Conservation (phyloP, 2,113 vertebrate genomes). For the Sturnira hondurensis region DNA sequence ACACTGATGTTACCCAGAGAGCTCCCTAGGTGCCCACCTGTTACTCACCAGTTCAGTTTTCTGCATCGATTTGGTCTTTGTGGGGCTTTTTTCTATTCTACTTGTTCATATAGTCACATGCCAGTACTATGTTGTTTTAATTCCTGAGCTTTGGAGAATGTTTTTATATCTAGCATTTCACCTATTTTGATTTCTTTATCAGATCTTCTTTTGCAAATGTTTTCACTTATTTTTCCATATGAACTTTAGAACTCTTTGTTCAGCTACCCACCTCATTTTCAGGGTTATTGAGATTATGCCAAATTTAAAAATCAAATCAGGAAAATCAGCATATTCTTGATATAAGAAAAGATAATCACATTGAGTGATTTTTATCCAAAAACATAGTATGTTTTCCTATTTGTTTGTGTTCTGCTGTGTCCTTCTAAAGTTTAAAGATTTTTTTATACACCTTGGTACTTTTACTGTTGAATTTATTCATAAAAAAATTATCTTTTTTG, state of each 20-base stretch:
- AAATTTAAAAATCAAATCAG: slow-evolving; percentile 39
- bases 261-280: neutral
- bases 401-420: neutral
- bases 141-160: neutral
- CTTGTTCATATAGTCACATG: neutral
- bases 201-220: neutral
- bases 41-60: neutral
- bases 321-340: neutral
- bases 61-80: neutral
- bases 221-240: slow-evolving; percentile 29
- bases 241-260: slow-evolving; percentile 29
- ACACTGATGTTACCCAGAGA: neutral
- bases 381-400: neutral
- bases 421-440: neutral
- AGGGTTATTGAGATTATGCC: slow-evolving; percentile 4
- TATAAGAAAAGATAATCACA: neutral
- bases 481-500: neutral
- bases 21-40: neutral
- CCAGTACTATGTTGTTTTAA: neutral
- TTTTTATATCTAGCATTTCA: neutral
- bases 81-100: neutral
- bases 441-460: neutral
- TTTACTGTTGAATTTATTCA: slow-evolving; percentile 27
- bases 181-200: neutral
- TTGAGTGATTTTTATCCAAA: slow-evolving; percentile 1